Evolutionary conservation across 2,797 vertebrate genomes (phyloP), one percentile per base, ranked within the genome.

Genomic region (Leptodactylus fallax): DNA sequence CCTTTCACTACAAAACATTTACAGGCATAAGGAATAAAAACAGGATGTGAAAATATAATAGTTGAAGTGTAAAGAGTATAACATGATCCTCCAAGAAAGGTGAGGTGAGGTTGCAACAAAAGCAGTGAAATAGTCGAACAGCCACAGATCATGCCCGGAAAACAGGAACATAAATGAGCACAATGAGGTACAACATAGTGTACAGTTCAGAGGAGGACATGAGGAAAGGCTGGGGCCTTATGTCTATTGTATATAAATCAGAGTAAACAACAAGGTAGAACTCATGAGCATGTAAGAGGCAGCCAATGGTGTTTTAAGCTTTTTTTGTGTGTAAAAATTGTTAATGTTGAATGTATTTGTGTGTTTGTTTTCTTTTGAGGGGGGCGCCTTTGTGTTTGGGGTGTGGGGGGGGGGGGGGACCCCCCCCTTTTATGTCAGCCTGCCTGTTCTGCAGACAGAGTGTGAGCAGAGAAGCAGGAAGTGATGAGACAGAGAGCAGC

Each of bases 171-270:
- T 77, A 77, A 77, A 23, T 77, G 21, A 53, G 11, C 53, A 79
- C 77, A 58, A 27, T 79, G 77, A 79, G 53, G 16, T 13, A 27
- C 53, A 9, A 17, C 77, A 23, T 14, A 23, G 49, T 53, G 74
- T 77, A 77, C 47, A 77, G 74, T 77, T 77, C 74, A 77, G 74
- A 53, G 74, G 47, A 77, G 74, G 74, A 77, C 74, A 77, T 13
- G 21, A 77, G 74, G 9, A 21, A 5, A 12, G 49, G 12, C n/a
- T 8, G 49, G 4, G 72, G 47, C 47, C 72, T 51, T 13, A 13
- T 53, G 71, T 77, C 74, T 77, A 77, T 53, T 23, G 74, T 53
- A 53, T 53, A 53, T 23, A 53, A 76, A 77, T 53, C 74, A 77
- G 71, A 49, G 19, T 49, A n/a, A 72, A 10, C 65, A 3, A 47